These are phyloP conservation scores for Tetragonula clypearis DNA, from an alignment of 1,140 invertebrate species.

Conservation along the genomic window DNA sequence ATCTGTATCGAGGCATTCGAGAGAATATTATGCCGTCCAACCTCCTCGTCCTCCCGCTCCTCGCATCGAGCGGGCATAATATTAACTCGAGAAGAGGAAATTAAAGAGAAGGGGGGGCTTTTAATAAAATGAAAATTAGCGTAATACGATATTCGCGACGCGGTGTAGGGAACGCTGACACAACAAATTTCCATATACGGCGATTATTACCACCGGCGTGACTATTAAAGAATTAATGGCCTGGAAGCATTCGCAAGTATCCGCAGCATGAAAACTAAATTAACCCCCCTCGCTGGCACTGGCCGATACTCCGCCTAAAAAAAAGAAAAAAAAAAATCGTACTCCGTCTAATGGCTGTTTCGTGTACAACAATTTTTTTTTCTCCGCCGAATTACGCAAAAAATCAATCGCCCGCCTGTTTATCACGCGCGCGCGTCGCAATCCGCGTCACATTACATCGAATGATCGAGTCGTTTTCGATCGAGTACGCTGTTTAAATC, in stretches of 20 bases:
- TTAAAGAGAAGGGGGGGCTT: neutral
- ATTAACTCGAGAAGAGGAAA: constrained; percentile 1
- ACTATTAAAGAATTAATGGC: constrained; percentile 40
- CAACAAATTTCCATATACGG: constrained; percentile 22
- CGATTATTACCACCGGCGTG: constrained; percentile 13
- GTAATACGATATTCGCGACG: neutral
- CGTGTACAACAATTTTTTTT: constrained; percentile 25
- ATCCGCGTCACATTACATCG: too few relatives aligned
- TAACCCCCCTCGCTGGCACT: constrained; percentile 11
- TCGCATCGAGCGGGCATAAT: neutral
- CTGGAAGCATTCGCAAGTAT: constrained; percentile 24
- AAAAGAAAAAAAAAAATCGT: neutral
- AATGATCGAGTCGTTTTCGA: neutral
- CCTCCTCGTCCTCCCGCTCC: too few relatives aligned
- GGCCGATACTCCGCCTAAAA: neutral
- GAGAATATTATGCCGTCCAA: too few relatives aligned
- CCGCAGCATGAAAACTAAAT: constrained; percentile 36
- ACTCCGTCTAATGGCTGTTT: constrained; percentile 23
- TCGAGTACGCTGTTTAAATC: neutral
- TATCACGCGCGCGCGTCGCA: neutral
- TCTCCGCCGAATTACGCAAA: neutral
- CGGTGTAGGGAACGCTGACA: neutral
- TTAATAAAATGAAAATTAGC: neutral
- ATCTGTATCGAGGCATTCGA: neutral
- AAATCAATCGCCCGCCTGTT: neutral